These are phyloP conservation scores for Caloenas nicobarica DNA, from an alignment of 2,113 vertebrate species.

Conservation along the genomic window DNA sequence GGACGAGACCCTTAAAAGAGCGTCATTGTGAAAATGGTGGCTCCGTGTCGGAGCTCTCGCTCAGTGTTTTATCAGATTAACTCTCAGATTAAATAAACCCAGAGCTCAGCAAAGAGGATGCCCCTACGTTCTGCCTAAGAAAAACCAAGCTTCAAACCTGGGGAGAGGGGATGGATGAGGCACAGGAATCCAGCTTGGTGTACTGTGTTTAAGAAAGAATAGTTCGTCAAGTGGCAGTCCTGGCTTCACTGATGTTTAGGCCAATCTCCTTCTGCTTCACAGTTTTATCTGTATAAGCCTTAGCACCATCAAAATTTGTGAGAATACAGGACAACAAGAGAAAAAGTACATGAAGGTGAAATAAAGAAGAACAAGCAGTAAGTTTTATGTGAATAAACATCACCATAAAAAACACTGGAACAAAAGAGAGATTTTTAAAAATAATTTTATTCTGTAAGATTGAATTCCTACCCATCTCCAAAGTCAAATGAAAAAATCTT, in stretches of 20 bases:
- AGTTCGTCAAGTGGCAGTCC: not conserved
- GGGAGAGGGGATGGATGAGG: not conserved
- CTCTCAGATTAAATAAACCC: not conserved
- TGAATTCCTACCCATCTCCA: not conserved
- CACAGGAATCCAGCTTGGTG: not conserved
- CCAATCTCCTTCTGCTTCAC: not conserved
- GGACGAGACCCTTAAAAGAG: not conserved
- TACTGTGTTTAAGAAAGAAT: not conserved
- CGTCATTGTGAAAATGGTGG: not conserved
- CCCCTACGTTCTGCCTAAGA: not conserved
- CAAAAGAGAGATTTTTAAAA: not conserved
- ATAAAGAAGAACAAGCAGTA: not conserved
- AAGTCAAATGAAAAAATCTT: not conserved
- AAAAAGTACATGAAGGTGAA: not conserved
- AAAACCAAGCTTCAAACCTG: not conserved
- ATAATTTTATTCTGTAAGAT: not conserved
- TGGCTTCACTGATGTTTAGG: not conserved
- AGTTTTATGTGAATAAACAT: not conserved
- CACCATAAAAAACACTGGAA: not conserved
- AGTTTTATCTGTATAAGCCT: not conserved
- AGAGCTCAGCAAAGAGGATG: not conserved
- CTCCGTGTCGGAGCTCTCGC: not conserved
- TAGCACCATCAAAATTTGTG: not conserved
- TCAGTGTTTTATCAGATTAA: not conserved
- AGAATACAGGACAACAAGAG: not conserved